phyloP scores from a whole-genome alignment of 2,113 vertebrate species.

The Microcebus murinus region DNA sequence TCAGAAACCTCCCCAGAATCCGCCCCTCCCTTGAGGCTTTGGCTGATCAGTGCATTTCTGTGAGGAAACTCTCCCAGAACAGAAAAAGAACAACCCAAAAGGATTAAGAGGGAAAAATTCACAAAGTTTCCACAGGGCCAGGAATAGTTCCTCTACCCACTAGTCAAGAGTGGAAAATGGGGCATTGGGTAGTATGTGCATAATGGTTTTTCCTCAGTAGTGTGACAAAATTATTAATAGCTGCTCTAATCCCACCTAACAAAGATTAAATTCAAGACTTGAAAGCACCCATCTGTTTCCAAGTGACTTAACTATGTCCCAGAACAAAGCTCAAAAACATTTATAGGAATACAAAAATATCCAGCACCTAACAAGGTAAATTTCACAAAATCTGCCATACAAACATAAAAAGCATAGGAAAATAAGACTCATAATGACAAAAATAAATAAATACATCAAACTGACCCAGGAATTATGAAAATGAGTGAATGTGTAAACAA shows the following conservation, averaged over 20 bases:
- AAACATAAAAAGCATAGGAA: neutral
- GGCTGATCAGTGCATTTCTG: neutral
- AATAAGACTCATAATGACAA: neutral
- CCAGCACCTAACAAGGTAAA: neutral
- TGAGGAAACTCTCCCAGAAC: neutral
- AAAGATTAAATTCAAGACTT: neutral
- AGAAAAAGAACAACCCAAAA: neutral
- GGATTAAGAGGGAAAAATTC: neutral
- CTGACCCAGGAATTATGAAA: neutral
- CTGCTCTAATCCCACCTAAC: neutral
- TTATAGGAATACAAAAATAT: constrained; percentile 16
- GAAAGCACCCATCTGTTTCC: neutral
- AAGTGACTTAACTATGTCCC: neutral
- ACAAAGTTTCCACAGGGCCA: neutral
- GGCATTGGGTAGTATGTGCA: neutral
- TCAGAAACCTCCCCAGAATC: neutral
- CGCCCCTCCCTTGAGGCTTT: neutral
- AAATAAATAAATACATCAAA: constrained; percentile 16
- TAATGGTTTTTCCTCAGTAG: neutral
- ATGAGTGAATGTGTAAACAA: neutral
- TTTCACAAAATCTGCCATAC: neutral
- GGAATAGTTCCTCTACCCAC: neutral
- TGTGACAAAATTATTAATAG: constrained; percentile 9
- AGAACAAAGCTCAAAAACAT: neutral
- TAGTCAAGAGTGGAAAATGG: neutral